Percentiles rank a stretch among this genome's conserved stretches.
Conservation (phyloP, 1,140 invertebrate genomes). For the Homalodisca vitripennis region DNA sequence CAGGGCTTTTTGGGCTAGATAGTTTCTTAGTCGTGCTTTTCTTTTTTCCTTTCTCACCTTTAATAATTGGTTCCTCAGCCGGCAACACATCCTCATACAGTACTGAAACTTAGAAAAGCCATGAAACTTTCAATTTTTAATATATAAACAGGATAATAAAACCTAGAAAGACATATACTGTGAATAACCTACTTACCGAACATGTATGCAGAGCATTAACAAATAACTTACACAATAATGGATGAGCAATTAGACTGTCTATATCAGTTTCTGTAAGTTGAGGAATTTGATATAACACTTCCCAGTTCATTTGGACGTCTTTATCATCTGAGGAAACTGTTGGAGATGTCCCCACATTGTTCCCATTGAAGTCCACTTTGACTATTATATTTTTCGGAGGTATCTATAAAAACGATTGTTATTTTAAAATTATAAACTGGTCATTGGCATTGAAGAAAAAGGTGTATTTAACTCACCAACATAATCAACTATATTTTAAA, state of each 20-base stretch:
- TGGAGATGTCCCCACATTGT: background rate
- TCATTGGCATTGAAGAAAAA: no score
- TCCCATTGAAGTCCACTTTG: background rate
- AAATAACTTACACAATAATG: background rate
- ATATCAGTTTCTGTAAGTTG: background rate
- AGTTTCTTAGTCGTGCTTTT: background rate
- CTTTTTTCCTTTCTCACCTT: background rate
- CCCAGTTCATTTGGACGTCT: background rate
- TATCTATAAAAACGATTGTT: background rate
- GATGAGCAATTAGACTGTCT: background rate
- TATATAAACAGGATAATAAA: background rate
- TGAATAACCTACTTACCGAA: background rate
- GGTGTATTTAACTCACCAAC: no score
- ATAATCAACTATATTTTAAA: no score
- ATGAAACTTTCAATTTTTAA: background rate
- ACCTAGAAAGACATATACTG: background rate
- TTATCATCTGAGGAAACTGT: background rate
- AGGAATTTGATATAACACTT: background rate
- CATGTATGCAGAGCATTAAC: background rate
- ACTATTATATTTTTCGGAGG: background rate
- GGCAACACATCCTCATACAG: background rate
- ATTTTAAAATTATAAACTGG: no score
- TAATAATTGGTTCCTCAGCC: background rate
- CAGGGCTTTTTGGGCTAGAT: background rate
- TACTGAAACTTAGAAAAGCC: background rate